Conservation (phyloP, 2,888 invertebrate species). For the Ephialtes manifestator region DNA sequence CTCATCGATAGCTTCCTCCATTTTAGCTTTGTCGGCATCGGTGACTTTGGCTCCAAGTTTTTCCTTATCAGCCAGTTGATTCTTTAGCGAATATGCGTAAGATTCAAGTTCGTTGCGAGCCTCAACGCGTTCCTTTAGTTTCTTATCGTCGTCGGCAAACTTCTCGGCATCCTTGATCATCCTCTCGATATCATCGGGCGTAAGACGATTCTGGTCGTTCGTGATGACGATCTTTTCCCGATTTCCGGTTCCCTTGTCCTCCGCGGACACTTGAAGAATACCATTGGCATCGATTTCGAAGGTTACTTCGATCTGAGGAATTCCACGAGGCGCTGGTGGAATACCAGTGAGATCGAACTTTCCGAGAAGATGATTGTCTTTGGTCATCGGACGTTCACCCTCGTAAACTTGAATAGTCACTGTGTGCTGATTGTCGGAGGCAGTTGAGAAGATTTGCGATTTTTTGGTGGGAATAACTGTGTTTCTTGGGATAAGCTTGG, state of each 20-base stretch:
- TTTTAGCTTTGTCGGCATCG: constrained; percentile 96
- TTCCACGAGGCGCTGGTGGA: constrained; percentile 97
- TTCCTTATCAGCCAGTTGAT: constrained; percentile 98
- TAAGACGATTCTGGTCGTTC: constrained; percentile 98
- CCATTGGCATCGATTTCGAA: constrained; percentile 98
- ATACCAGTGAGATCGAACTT: constrained; percentile 99
- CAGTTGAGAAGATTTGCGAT: constrained; percentile 99
- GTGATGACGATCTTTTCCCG: constrained; percentile 99
- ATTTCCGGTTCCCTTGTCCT: constrained; percentile 99
- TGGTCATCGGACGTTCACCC: constrained; percentile 99
- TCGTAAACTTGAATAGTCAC: constrained; percentile 99
- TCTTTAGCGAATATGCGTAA: constrained; percentile 98
- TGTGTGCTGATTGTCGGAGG: constrained; percentile 99
- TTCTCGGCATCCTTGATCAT: constrained; percentile 99
- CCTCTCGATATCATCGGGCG: constrained; percentile 99
- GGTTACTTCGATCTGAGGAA: constrained; percentile 97
- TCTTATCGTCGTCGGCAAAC: constrained; percentile 99
- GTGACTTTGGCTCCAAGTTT: constrained; percentile 97
- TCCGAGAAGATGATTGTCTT: constrained; percentile 99
- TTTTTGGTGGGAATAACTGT: constrained; percentile 99
- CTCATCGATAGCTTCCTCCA: constrained; percentile 98
- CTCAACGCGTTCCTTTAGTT: constrained; percentile 97
- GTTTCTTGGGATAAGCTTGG: constrained; percentile 98
- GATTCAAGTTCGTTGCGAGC: constrained; percentile 98
- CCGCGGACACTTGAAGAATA: constrained; percentile 98